A percentile compares a stretch with the other conserved stretches of the same genome.
These are phyloP conservation scores for Schizothorax lantsangensis DNA, from an alignment of 2,797 vertebrate species.

Conservation along the genomic window DNA sequence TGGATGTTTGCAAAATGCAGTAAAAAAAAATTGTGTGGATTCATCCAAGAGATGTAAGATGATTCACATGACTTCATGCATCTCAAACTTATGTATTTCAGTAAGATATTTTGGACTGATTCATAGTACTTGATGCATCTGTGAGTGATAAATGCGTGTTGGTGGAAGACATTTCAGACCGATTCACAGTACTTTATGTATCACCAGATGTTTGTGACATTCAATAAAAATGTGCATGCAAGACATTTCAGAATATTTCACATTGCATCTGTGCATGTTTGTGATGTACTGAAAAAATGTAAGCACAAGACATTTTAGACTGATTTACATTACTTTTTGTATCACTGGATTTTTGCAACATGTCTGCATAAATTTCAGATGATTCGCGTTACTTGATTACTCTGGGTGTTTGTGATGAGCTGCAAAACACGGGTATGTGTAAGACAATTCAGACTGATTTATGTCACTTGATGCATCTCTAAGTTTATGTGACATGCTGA, in stretches of 20 bases:
- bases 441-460: not conserved
- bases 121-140: no score
- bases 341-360: not conserved
- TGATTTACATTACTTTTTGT: not conserved
- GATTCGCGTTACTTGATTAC: not conserved
- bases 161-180: not conserved
- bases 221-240: not conserved
- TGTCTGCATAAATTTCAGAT: not conserved
- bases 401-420: not conserved
- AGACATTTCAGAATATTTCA: not conserved
- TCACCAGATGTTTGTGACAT: not conserved
- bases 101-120: not conserved
- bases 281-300: not conserved
- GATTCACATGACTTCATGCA: not conserved
- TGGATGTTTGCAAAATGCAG: not conserved
- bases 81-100: not conserved
- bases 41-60: not conserved
- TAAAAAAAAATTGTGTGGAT: not conserved
- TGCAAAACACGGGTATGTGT: not conserved
- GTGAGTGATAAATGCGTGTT: not conserved
- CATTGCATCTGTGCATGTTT: not conserved
- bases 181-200: not conserved
- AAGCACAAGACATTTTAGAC: not conserved
- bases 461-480: not conserved
- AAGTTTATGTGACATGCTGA: not conserved